Evolutionary conservation across 2,113 vertebrate genomes (phyloP), one percentile per base, ranked within the genome.

Genomic region (Agelaius phoeniceus): DNA sequence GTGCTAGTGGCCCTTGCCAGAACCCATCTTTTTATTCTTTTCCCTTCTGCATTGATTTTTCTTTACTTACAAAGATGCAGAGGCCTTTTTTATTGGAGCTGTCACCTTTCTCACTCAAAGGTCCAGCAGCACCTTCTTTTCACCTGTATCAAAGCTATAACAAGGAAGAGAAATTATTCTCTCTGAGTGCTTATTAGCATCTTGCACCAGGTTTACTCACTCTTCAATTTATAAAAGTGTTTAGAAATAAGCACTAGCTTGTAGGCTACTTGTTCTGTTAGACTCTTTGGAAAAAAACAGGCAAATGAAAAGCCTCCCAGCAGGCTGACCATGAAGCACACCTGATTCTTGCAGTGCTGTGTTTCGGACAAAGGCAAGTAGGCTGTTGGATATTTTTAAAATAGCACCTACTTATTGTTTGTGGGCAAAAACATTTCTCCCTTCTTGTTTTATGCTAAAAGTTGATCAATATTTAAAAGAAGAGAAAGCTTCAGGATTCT

Each of bases 1-100:
- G 93, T 96, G 89, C 89, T 81, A 94, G 57, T 11, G 66, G 83
- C 44, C 86, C 48, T 89, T 93, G 93, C 93, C 89, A 94, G 86
- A 92, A 75, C 39, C 26, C 7, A 18, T 79, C 5, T 39, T 54
- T 90, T 65, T 49, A 6, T 44, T 51, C 59, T 51, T 67, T 39
- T 13, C 6, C 19, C 22, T 49, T 61, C 48, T 59, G 17, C 2
- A 0, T 55, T 90, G 63, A 33, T 73, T 93, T 86, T 86, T 39
- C n/a, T 77, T 88, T 4, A 3, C 43, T 84, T 48, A 39, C 0
- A 2, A 63, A 49, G 51, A 39, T 58, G 33, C 63, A 77, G 68
- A 62, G 30, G 77, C 41, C 24, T 63, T 74, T 78, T 80, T 81
- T 48, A 49, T 46, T 88, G 23, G 41, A 89, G 44, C 24, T 87